These are phyloP conservation scores for Pristis pectinata DNA, from an alignment of 2,797 vertebrate species.

Conservation along the genomic window DNA sequence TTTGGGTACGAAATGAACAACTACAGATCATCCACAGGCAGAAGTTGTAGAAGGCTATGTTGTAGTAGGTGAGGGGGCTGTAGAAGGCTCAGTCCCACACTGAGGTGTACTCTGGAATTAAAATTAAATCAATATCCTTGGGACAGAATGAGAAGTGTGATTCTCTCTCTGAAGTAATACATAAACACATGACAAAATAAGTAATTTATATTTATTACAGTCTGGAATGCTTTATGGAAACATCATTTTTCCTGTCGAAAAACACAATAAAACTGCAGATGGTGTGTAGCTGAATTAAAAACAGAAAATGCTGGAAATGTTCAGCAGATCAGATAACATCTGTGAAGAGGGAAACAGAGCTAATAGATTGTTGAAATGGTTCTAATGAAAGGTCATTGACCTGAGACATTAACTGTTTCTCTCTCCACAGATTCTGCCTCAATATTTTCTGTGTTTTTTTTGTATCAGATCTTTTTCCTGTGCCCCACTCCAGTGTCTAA, in stretches of 20 bases:
- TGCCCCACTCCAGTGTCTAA: background rate
- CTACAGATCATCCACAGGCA: background rate
- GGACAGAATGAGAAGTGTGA: background rate
- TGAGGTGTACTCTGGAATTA: background rate
- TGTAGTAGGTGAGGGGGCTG: too few relatives aligned
- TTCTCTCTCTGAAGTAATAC: background rate
- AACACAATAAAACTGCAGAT: too few relatives aligned
- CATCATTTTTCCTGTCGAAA: background rate
- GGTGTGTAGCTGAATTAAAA: too few relatives aligned
- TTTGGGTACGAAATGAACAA: background rate
- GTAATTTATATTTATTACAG: background rate
- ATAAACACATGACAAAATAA: background rate
- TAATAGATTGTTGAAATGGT: too few relatives aligned
- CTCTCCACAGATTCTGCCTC: too few relatives aligned
- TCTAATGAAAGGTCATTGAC: too few relatives aligned
- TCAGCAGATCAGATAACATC: too few relatives aligned
- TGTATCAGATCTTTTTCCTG: background rate
- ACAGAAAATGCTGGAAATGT: too few relatives aligned
- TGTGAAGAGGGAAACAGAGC: too few relatives aligned
- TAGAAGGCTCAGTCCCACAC: too few relatives aligned
- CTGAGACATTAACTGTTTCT: too few relatives aligned
- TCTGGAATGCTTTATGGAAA: background rate
- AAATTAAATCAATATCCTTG: background rate
- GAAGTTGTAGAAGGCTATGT: background rate
- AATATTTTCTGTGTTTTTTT: too few relatives aligned